A percentile compares a stretch with the other conserved stretches of the same genome.
phyloP scores from a whole-genome alignment of 2,113 vertebrate genomes.

The Dryoscopus gambensis region DNA sequence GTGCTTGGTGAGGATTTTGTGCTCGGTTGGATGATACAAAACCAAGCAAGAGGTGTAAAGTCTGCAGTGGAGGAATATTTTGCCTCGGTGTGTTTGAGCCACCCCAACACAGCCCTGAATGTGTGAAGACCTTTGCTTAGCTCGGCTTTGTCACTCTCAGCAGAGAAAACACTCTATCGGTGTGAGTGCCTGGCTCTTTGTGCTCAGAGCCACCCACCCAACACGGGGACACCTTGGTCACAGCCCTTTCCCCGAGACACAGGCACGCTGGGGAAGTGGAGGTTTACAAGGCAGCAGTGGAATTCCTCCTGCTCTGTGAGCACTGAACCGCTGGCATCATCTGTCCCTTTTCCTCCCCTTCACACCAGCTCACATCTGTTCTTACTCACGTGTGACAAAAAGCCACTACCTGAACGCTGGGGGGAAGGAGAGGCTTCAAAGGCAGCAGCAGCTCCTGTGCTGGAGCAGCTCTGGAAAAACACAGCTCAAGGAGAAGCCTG shows the following conservation, averaged over 20 bases:
- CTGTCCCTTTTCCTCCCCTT: background rate
- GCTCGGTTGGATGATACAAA: background rate
- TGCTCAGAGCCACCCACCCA: background rate
- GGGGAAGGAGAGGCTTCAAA: background rate
- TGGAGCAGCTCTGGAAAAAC: background rate
- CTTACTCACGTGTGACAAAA: background rate
- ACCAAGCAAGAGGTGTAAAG: background rate
- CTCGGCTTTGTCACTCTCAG: background rate
- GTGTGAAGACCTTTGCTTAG: background rate
- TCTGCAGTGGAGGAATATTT: background rate
- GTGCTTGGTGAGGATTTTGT: background rate
- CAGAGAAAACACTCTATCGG: background rate
- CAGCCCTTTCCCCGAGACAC: background rate
- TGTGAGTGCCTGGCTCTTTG: background rate
- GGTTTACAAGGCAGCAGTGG: background rate
- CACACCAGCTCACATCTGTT: slow-evolving; percentile 28
- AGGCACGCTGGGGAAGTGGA: background rate
- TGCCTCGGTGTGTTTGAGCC: background rate
- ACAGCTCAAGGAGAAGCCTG: background rate
- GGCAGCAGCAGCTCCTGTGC: background rate
- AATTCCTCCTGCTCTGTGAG: background rate
- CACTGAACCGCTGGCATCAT: background rate
- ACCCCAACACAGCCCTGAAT: background rate
- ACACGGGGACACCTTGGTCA: background rate
- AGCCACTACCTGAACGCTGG: background rate